These are phyloP conservation scores for Notarius lentiginosus DNA, from an alignment of 2,113 vertebrate species.

Conservation along the genomic window DNA sequence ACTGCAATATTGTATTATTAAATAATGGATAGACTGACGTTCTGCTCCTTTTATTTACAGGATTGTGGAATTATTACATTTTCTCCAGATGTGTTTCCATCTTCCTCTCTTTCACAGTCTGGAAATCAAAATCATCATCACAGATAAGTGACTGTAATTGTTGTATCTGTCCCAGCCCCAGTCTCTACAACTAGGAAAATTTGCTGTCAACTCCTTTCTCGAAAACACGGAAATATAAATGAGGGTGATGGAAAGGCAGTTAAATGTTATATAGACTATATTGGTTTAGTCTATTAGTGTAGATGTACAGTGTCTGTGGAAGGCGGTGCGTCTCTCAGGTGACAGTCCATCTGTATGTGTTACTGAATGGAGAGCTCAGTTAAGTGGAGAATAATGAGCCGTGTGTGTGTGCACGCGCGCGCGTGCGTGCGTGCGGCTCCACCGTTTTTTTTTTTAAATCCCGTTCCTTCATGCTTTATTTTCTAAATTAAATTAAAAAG, in stretches of 20 bases:
- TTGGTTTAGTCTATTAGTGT: background rate
- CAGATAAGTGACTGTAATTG: too few species aligned
- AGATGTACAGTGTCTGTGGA: background rate
- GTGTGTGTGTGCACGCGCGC: conserved; percentile 48
- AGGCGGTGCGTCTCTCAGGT: background rate
- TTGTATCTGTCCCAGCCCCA: too few species aligned
- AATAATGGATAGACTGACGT: background rate
- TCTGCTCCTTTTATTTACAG: background rate
- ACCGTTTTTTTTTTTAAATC: background rate
- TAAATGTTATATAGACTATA: too few species aligned
- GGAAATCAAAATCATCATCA: too few species aligned
- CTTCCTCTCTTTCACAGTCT: background rate
- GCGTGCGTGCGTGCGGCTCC: background rate
- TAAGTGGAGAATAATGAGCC: conserved; percentile 71
- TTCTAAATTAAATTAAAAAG: background rate
- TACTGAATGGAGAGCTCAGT: conserved; percentile 63
- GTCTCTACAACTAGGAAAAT: too few species aligned
- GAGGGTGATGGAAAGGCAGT: too few species aligned
- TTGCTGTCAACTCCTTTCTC: too few species aligned
- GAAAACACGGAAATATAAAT: too few species aligned
- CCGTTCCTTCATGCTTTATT: background rate
- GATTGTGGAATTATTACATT: background rate
- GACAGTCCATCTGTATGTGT: conserved; percentile 60
- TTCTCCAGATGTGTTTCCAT: background rate
- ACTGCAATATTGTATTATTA: background rate